Percentiles rank a stretch among this genome's conserved stretches.
Conservation (phyloP, 2,113 vertebrate species). For the Heterotis niloticus region DNA sequence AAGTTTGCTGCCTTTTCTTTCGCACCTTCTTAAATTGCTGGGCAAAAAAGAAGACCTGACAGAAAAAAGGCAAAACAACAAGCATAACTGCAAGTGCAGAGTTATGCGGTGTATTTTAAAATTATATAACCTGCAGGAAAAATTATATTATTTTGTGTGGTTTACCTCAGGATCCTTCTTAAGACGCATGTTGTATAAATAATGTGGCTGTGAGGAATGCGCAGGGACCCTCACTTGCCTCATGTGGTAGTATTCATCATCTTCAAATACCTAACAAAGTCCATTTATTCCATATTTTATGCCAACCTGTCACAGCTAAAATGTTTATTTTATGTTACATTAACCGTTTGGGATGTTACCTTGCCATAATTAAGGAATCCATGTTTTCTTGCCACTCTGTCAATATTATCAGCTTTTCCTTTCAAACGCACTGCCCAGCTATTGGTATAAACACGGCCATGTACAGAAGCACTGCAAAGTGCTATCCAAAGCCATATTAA, state of each 20-base stretch:
- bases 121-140: neutral
- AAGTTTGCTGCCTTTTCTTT: slow-evolving; percentile 33
- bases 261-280: slow-evolving; percentile 29
- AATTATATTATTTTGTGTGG: too few species aligned
- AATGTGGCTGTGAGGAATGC: slow-evolving; percentile 18
- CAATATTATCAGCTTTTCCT: neutral
- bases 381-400: slow-evolving; percentile 22
- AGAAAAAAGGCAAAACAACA: neutral
- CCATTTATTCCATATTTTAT: neutral
- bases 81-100: neutral
- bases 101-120: neutral
- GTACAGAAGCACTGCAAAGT: neutral
- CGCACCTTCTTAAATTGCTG: slow-evolving; percentile 58
- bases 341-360: neutral
- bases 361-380: slow-evolving; percentile 27
- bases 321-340: neutral
- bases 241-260: slow-evolving; percentile 30
- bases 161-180: slow-evolving; percentile 27
- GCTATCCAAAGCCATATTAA: neutral
- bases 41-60: slow-evolving; percentile 68
- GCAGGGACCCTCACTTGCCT: slow-evolving; percentile 21
- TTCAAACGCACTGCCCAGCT: slow-evolving; percentile 22
- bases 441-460: slow-evolving; percentile 15
- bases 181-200: slow-evolving; percentile 20
- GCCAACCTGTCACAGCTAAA: neutral